Evolutionary conservation across 92 coral and sea anemone species (phyloP).

Genomic region (Siderastrea radians): DNA sequence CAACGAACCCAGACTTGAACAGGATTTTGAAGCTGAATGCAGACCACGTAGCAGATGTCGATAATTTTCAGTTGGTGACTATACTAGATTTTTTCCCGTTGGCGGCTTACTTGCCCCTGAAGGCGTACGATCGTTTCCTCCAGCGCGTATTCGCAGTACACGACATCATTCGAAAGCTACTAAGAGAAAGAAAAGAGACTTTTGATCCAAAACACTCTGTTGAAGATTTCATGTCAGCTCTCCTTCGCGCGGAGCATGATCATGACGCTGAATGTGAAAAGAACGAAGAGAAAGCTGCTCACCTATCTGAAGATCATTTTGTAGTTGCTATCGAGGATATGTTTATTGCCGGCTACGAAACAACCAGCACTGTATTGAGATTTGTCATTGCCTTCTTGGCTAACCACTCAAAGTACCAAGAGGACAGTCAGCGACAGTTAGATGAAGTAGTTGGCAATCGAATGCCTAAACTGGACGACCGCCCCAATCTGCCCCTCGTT

Average conservation of each 20-base stretch:
- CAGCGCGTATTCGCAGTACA: neutral
- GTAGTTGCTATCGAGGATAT: slow-evolving; percentile 55
- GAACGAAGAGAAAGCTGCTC: slow-evolving; percentile 20
- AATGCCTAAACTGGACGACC: slow-evolving; percentile 44
- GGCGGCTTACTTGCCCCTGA: slow-evolving; percentile 22
- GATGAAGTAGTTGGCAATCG: slow-evolving; percentile 39
- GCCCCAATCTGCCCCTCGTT: slow-evolving; percentile 53
- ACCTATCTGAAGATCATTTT: slow-evolving; percentile 46
- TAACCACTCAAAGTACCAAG: slow-evolving; percentile 37
- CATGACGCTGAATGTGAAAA: neutral
- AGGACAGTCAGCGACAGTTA: slow-evolving; percentile 51
- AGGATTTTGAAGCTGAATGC: slow-evolving; percentile 26
- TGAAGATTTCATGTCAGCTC: slow-evolving; percentile 35
- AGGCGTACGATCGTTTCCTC: neutral
- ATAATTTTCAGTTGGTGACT: neutral
- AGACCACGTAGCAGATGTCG: slow-evolving; percentile 5
- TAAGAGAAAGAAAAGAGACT: slow-evolving; percentile 20
- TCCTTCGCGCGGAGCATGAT: slow-evolving; percentile 23
- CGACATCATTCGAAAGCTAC: slow-evolving; percentile 30
- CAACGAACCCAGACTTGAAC: slow-evolving; percentile 59
- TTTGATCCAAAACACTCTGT: slow-evolving; percentile 45
- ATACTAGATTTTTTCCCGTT: slow-evolving; percentile 16
- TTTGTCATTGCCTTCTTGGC: slow-evolving; percentile 54
- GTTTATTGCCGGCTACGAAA: slow-evolving; percentile 67
- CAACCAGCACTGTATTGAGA: slow-evolving; percentile 62